phyloP scores from a whole-genome alignment of 2,888 invertebrate genomes.

The Drosophila flavopinicola region DNA sequence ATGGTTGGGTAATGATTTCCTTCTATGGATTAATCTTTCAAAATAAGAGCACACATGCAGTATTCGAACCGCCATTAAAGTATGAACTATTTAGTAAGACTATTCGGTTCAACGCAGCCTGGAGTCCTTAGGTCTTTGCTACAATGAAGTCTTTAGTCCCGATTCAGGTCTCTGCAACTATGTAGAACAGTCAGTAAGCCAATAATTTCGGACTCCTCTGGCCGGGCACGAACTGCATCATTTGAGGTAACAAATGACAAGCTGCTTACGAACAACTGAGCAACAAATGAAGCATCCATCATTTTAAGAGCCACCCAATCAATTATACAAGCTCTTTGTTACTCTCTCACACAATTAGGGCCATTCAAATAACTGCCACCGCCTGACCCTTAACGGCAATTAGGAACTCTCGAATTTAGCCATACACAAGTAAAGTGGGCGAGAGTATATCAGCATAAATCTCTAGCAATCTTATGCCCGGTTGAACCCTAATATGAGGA shows the following conservation, averaged over 20 bases:
- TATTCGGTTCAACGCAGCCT: neutral
- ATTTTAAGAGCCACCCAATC: conserved; percentile 63
- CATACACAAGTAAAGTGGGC: conserved; percentile 28
- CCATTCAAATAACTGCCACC: conserved; percentile 46
- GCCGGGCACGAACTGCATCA: conserved; percentile 38
- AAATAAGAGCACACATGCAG: no score
- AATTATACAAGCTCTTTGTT: conserved; percentile 46
- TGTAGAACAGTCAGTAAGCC: conserved; percentile 28
- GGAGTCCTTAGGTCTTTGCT: neutral
- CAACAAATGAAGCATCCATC: conserved; percentile 72
- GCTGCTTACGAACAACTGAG: conserved; percentile 56
- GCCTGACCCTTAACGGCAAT: conserved; percentile 55
- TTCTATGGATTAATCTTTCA: no score
- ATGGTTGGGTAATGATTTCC: no score
- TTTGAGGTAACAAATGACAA: conserved; percentile 55
- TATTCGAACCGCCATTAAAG: no score
- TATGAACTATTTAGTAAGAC: no score
- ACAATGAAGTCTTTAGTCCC: neutral
- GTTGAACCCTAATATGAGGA: conserved; percentile 48
- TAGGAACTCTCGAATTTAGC: conserved; percentile 53
- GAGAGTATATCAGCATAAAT: conserved; percentile 61
- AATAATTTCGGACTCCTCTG: conserved; percentile 48
- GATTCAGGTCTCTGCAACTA: neutral
- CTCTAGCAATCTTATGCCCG: conserved; percentile 49
- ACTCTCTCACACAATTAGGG: conserved; percentile 32